Evolutionary conservation across 2,113 vertebrate species (phyloP).

Genomic region (zebrafish (Danio rerio)): GRCz12tu NC_133196.1:24808001-24808500

Average conservation of each 20-base stretch:
- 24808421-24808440: conserved; percentile 76
- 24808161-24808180: conserved; percentile 57
- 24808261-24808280: conserved; percentile 47
- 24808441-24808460: conserved; percentile 76
- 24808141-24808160: conserved; percentile 52
- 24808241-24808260: conserved; percentile 56
- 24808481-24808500: conserved; percentile 64
- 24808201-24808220: conserved; percentile 54
- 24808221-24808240: conserved; percentile 49
- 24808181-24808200: conserved; percentile 50
- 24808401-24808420: conserved; percentile 77
- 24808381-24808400: conserved; percentile 69
- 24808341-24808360: conserved; percentile 23
- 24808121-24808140: conserved; percentile 59
- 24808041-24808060: conserved; percentile 44
- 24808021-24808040: conserved; percentile 47
- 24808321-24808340: conserved; percentile 21
- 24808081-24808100: conserved; percentile 20
- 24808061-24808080: conserved; percentile 41
- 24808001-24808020: background rate
- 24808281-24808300: conserved; percentile 33
- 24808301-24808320: conserved; percentile 43
- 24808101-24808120: conserved; percentile 46
- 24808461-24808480: conserved; percentile 73
- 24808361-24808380: conserved; percentile 43